These are phyloP conservation scores for Oophaga sylvatica DNA, from an alignment of 2,797 vertebrate species.

Conservation along the genomic window DNA sequence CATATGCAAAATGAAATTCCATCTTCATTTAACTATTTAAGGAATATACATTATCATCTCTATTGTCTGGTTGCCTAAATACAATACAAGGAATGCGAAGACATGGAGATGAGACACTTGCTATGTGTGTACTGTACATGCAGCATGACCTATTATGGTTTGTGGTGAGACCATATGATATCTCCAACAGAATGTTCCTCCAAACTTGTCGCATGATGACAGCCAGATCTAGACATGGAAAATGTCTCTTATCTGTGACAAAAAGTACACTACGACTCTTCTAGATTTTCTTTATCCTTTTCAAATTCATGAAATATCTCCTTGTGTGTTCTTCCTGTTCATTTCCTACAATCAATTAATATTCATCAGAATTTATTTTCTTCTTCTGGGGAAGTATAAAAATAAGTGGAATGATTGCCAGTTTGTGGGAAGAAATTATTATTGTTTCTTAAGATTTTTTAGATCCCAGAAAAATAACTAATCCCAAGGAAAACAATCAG, in stretches of 20 bases:
- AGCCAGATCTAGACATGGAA: conserved; percentile 56
- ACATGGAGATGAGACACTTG: conserved; percentile 34
- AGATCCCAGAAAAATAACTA: conserved; percentile 28
- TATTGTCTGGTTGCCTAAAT: conserved; percentile 49
- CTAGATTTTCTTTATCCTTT: neutral
- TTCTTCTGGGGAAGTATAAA: neutral
- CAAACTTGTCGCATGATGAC: conserved; percentile 51
- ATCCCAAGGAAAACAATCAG: conserved; percentile 23
- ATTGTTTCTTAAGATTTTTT: conserved; percentile 25
- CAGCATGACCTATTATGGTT: conserved; percentile 58
- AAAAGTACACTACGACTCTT: conserved; percentile 19
- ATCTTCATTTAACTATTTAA: conserved; percentile 32
- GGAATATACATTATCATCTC: conserved; percentile 26
- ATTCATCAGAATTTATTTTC: neutral
- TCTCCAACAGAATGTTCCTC: conserved; percentile 46
- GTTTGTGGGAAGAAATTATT: conserved; percentile 6
- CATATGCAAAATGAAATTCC: neutral
- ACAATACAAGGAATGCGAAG: conserved; percentile 52
- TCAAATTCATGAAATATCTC: neutral
- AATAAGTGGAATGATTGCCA: conserved; percentile 37
- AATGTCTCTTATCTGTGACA: conserved; percentile 58
- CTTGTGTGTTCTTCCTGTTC: neutral
- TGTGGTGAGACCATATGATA: conserved; percentile 50
- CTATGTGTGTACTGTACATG: conserved; percentile 31
- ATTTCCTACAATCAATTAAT: conserved; percentile 5